phyloP scores from a whole-genome alignment of 2,113 vertebrate species.

The Crocuta crocuta region DNA sequence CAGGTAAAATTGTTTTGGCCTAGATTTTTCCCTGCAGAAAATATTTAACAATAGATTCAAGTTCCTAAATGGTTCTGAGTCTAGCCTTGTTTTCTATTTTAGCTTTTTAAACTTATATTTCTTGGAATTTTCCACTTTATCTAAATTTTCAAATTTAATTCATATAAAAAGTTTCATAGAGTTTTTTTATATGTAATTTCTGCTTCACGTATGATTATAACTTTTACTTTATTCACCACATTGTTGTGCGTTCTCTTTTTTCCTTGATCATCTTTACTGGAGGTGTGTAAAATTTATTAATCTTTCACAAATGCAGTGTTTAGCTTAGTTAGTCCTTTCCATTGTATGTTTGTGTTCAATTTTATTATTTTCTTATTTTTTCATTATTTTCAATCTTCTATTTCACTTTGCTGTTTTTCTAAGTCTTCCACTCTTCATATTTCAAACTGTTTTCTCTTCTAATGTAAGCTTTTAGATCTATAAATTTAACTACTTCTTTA shows the following conservation, averaged over 20 bases:
- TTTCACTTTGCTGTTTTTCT: neutral
- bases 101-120: conserved; percentile 13
- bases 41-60: neutral
- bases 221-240: neutral
- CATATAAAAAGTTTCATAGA: neutral
- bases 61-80: neutral
- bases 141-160: conserved; percentile 42
- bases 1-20: neutral
- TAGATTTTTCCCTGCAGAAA: conserved; percentile 6
- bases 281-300: neutral
- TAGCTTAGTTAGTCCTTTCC: neutral
- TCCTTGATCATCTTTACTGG: neutral
- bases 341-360: neutral
- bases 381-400: neutral
- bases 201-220: neutral
- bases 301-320: neutral
- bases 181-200: neutral
- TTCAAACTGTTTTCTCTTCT: conserved; percentile 19
- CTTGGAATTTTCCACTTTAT: conserved; percentile 1
- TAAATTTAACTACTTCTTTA: neutral
- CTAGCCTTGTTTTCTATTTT: neutral
- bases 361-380: conserved; percentile 27
- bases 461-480: neutral
- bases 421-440: neutral
- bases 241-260: neutral